Evolutionary conservation across 2,113 vertebrate genomes (phyloP), one percentile per base, ranked within the genome.

Genomic region (Ptyas mucosa): DNA sequence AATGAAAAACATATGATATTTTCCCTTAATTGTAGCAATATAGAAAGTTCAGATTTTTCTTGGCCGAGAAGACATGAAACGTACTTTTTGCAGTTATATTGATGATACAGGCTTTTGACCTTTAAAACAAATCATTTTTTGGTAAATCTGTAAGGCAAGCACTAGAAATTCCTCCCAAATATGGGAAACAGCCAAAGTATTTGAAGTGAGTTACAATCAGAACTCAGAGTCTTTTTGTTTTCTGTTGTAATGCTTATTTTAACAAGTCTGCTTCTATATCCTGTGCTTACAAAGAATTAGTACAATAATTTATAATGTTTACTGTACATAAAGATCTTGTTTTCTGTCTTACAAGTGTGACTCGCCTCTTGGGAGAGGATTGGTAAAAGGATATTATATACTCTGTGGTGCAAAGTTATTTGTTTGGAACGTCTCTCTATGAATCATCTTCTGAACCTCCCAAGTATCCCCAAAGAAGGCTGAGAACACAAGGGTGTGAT

Each of bases 401-500:
- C 9, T 64, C 8, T 64, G 54, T 23, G 51, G 34, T 81, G 54
- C 23, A 81, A 54, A 88, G 53, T 39, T 86, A 90, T 61, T 93
- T 90, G 55, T 93, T 85, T 87, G 89, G 92, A 93, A 90, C 43
- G 43, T 24, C 85, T 64, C 7, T 34, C 90, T 64, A 86, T 93
- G 96, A 91, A 90, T 95, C 94, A 96, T 91, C 94, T 96, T 93
- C 96, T 93, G 89, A 89, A 90, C 53, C 26, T 88, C 94, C 92
- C 95, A 92, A 92, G 93, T 85, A 88, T 92, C 93, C 92, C n/a
- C 4, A 94, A 91, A 93, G 94, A 46, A 96, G 52, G 55, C 90
- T 58, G 93, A 94, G 93, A 90, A 91, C 91, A 95, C 95, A 89
- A 95, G 95, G 94, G 94, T 95, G 95, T 96, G 95, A 97, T 96